These are phyloP conservation scores for Aphelenchoides fujianensis DNA, from an alignment of 1,140 invertebrate species.

Conservation along the genomic window DNA sequence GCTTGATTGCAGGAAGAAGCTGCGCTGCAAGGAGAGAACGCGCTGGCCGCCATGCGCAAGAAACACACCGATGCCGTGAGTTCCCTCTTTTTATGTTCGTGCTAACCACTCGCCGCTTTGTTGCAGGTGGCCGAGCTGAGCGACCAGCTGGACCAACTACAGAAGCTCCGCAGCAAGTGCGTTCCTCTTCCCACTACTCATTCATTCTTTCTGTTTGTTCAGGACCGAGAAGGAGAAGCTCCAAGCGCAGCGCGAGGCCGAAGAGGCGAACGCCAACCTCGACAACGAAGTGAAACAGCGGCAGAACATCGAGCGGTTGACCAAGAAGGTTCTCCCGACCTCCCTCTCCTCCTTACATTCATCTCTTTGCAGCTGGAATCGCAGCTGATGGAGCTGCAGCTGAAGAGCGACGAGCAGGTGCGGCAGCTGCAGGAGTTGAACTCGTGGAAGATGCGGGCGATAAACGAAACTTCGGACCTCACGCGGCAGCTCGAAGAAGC, in stretches of 20 bases:
- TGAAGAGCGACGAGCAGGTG: constrained; percentile 57
- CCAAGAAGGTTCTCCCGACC: constrained; percentile 54
- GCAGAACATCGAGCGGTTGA: constrained; percentile 55
- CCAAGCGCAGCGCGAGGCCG: constrained; percentile 73
- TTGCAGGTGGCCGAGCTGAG: constrained; percentile 95
- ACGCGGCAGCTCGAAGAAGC: constrained; percentile 85
- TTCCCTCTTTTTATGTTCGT: too few species aligned
- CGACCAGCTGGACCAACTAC: constrained; percentile 97
- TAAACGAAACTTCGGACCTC: constrained; percentile 90
- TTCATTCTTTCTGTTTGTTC: constrained; percentile 45
- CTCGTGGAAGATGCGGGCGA: constrained; percentile 89
- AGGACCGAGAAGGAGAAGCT: constrained; percentile 96
- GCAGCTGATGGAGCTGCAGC: constrained; percentile 54
- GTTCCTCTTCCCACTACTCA: too few species aligned
- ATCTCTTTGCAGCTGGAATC: constrained; percentile 44
- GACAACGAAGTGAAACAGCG: constrained; percentile 54
- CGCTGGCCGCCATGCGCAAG: constrained; percentile 88
- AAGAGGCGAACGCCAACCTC: constrained; percentile 71
- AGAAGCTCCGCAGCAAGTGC: constrained; percentile 97
- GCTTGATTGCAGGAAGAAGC: constrained; percentile 63
- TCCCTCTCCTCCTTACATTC: too few species aligned
- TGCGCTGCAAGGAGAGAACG: constrained; percentile 92
- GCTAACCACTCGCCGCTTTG: too few species aligned
- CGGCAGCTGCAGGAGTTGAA: constrained; percentile 74
- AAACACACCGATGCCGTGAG: constrained; percentile 98